Percentiles rank a stretch among this genome's conserved stretches.
Conservation (phyloP, 2,888 invertebrate genomes). For the Limnephilus rhombicus region DNA sequence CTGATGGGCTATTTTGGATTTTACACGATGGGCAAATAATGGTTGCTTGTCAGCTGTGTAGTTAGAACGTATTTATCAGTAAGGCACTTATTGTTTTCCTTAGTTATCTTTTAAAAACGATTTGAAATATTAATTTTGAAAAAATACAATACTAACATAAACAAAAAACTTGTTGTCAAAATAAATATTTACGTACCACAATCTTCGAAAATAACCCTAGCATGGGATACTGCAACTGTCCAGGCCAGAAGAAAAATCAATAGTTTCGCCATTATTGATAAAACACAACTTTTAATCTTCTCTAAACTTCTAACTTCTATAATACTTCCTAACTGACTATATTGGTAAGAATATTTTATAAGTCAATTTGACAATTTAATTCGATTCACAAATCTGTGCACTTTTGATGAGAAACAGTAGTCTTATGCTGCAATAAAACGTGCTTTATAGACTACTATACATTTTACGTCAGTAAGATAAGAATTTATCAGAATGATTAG, state of each 20-base stretch:
- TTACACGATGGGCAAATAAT: too few relatives aligned
- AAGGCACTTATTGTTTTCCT: too few relatives aligned
- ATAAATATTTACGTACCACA: constrained; percentile 63
- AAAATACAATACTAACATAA: too few relatives aligned
- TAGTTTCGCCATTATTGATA: constrained; percentile 35
- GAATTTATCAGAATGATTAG: constrained; percentile 2
- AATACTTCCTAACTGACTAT: background rate
- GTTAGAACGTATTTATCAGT: too few relatives aligned
- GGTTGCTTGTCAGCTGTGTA: too few relatives aligned
- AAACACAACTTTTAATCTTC: background rate
- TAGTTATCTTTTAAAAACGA: too few relatives aligned
- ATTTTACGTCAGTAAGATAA: background rate
- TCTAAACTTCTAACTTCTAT: background rate
- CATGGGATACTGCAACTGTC: constrained; percentile 20
- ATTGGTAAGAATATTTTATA: background rate
- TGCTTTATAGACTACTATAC: background rate
- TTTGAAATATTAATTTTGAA: too few relatives aligned
- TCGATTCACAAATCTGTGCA: constrained; percentile 20
- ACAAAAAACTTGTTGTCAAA: background rate
- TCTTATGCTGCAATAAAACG: constrained; percentile 15
- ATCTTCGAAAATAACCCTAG: constrained; percentile 62
- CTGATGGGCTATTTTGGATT: too few relatives aligned
- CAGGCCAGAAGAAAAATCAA: background rate
- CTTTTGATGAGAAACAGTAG: background rate
- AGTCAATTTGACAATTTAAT: background rate